Base-by-base conservation (phyloP, 2,113 vertebrate species). In the Tachuris rubrigastra region DNA sequence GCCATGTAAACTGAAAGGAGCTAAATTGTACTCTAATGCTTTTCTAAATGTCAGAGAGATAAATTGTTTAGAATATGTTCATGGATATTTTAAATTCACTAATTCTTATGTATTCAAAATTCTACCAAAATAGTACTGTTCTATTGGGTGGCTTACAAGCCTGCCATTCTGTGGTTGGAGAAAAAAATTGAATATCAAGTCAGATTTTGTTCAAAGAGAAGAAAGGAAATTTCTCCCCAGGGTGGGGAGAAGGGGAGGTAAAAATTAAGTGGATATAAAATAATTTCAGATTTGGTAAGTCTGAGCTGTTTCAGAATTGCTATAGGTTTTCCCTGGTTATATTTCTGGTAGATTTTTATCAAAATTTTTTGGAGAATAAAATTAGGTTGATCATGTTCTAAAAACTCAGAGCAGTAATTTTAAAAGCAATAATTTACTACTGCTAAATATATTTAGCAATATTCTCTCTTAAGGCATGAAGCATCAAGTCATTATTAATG, bases 381-480 rank as follows among this genome's bases (percentile, higher is more conserved):
- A 92, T 95, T 93, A 88, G 67, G 66, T 96, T 24, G 17, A 67
- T 79, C 31, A 86, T 59, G 5, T 85, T 94, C 75, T 91, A 85
- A 94, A 95, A 81, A 42, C 89, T 97, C 95, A 58, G 91, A 86
- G 44, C 69, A 85, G 95, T 95, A 72, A 67, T 86, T 68, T 56
- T 65, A 62, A 97, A 94, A 97, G 97, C 97, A 98, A 97, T 98
- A 98, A 97, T 75, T 94, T 91, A 69, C 78, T 88, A 96, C 97
- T 96, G 96, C 94, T 87, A 88, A 95, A 84, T 75, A 94, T 73
- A 82, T 89, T 89, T 92, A 98, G 98, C 98, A 98, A 98, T 98
- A 98, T 92, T 97, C 85, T 93, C 77, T 97, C 91, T 95, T 95
- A 97, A 98, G 97, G 97, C 97, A 98, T 98, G 97, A 97, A 96